Conservation (phyloP, 2,888 invertebrate genomes). For the Acronicta psi region DNA sequence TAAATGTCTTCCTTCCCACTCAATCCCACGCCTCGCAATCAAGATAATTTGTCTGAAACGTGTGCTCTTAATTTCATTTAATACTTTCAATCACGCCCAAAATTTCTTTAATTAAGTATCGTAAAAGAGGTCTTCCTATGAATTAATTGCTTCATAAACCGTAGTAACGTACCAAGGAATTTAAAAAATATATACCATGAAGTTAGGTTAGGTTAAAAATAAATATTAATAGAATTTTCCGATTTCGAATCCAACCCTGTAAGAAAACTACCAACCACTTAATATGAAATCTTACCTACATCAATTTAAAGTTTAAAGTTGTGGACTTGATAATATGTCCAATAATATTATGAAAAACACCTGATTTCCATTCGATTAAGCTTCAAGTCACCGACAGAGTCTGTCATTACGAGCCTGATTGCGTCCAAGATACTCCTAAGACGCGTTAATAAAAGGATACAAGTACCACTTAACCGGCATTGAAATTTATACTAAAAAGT, state of each 20-base stretch:
- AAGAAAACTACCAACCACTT: background rate
- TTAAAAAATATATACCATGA: constrained; percentile 1
- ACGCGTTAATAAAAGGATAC: constrained; percentile 27
- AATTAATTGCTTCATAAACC: constrained; percentile 19
- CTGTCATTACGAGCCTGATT: constrained; percentile 61
- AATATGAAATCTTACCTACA: constrained; percentile 9
- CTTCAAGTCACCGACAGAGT: constrained; percentile 58
- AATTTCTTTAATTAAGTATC: constrained; percentile 42
- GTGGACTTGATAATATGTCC: constrained; percentile 16
- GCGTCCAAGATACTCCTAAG: constrained; percentile 36
- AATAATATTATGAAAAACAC: constrained; percentile 64
- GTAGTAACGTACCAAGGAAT: background rate
- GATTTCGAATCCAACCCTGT: constrained; percentile 19
- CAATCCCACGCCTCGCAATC: constrained; percentile 21
- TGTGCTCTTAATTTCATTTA: constrained; percentile 35
- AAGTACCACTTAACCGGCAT: constrained; percentile 26
- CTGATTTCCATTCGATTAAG: constrained; percentile 69
- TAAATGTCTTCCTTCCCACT: background rate
- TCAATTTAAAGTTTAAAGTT: constrained; percentile 3
- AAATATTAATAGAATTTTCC: background rate
- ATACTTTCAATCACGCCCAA: constrained; percentile 32
- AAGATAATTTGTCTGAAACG: constrained; percentile 33
- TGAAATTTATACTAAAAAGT: constrained; percentile 32
- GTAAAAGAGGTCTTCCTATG: constrained; percentile 4
- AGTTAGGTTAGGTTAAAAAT: constrained; percentile 5